These are phyloP conservation scores for Ianthella basta DNA, from an alignment of 37 sponge, comb jelly and placozoan genomes.

Conservation along the genomic window DNA sequence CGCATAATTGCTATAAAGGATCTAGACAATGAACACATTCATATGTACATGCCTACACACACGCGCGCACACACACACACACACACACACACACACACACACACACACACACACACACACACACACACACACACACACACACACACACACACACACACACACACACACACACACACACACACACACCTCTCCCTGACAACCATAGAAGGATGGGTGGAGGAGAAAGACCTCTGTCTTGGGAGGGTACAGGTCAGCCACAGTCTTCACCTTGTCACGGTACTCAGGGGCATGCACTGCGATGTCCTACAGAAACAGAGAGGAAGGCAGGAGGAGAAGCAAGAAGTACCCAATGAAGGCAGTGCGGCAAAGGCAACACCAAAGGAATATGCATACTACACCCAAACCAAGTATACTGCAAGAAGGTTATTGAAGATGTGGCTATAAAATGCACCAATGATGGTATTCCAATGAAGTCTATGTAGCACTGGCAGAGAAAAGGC, in stretches of 20 bases:
- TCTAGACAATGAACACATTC: not conserved
- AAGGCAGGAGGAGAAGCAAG: not conserved
- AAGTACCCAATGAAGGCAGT: no score
- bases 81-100: slow-evolving; percentile 24
- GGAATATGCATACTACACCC: no score
- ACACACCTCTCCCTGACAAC: slow-evolving; percentile 69
- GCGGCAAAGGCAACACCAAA: no score
- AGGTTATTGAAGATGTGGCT: no score
- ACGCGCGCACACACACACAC: not conserved
- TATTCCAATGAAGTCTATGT: no score
- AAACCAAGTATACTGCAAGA: no score
- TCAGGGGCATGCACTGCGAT: slow-evolving; percentile 59
- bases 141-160: not conserved
- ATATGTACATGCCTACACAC: not conserved
- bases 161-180: not conserved
- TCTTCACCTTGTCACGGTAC: slow-evolving; percentile 26
- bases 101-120: slow-evolving; percentile 32
- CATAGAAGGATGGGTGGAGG: slow-evolving; percentile 62
- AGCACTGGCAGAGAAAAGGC: no score
- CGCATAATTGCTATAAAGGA: not conserved
- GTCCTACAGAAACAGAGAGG: slow-evolving; percentile 10
- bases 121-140: not conserved
- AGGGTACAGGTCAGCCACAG: slow-evolving; percentile 66
- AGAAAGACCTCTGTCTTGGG: slow-evolving; percentile 58
- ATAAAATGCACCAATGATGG: no score